A percentile compares a stretch with the other conserved stretches of the same genome.
Evolutionary conservation across 2,888 invertebrate genomes (phyloP).

Genomic region (Diloba caeruleocephala): DNA sequence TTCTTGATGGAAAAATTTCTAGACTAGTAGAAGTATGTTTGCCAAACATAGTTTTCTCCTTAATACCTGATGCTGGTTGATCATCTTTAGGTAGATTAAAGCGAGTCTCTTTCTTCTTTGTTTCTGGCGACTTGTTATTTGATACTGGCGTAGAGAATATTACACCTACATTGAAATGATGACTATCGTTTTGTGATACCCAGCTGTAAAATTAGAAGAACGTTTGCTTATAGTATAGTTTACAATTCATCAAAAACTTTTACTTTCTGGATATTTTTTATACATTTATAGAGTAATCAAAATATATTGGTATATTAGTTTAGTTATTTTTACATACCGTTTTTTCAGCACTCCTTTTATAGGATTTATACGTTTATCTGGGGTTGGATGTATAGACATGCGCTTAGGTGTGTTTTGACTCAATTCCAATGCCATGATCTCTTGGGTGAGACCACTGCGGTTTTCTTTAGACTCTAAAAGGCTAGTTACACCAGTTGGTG

Average conservation of each 20-base stretch:
- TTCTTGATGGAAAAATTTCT: slow-evolving; percentile 86
- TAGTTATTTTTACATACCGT: too few relatives aligned
- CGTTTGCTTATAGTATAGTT: too few relatives aligned
- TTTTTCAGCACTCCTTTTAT: slow-evolving; percentile 90
- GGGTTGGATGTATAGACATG: slow-evolving; percentile 86
- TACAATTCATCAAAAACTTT: too few relatives aligned
- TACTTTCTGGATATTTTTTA: too few relatives aligned
- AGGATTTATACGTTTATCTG: slow-evolving; percentile 85
- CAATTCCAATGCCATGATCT: slow-evolving; percentile 91
- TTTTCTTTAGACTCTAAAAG: slow-evolving; percentile 79
- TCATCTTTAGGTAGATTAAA: slow-evolving; percentile 90
- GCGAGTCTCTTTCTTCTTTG: slow-evolving; percentile 89
- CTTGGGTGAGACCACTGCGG: slow-evolving; percentile 92
- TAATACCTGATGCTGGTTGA: slow-evolving; percentile 72
- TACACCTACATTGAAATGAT: slow-evolving; percentile 90
- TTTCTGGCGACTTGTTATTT: slow-evolving; percentile 78
- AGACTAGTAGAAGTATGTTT: slow-evolving; percentile 85
- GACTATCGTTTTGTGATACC: slow-evolving; percentile 89
- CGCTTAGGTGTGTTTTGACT: slow-evolving; percentile 91
- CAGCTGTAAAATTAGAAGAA: too few relatives aligned
- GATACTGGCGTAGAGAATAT: slow-evolving; percentile 94
- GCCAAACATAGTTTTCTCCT: slow-evolving; percentile 80
- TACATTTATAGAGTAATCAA: too few relatives aligned
- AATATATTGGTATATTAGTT: too few relatives aligned
- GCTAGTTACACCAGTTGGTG: slow-evolving; percentile 81